These are phyloP conservation scores for Bombyx mandarina DNA, from an alignment of 1,140 invertebrate genomes.

Conservation along the genomic window DNA sequence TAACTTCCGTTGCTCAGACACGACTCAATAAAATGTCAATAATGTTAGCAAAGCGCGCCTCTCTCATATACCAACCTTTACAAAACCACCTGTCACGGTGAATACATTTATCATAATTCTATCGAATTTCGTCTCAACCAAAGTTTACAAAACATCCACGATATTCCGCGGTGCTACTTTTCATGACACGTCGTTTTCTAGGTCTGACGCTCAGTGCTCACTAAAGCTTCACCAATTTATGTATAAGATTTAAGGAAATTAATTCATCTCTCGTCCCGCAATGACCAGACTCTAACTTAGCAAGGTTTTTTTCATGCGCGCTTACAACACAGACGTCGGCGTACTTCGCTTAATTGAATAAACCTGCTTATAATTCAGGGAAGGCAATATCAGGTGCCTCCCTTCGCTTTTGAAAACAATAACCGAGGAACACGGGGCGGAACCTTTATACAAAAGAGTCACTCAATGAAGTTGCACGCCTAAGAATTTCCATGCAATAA, in stretches of 20 bases:
- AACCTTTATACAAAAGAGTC: constrained; percentile 64
- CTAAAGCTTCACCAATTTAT: too few relatives aligned
- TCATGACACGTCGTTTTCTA: too few relatives aligned
- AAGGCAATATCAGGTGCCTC: constrained; percentile 54
- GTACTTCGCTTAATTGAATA: constrained; percentile 44
- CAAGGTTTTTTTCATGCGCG: constrained; percentile 8
- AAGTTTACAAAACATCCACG: neutral
- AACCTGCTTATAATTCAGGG: constrained; percentile 46
- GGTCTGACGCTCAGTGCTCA: too few relatives aligned
- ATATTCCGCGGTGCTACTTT: too few relatives aligned
- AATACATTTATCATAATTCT: constrained; percentile 50
- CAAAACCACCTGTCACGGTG: constrained; percentile 36
- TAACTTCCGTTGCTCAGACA: constrained; percentile 17
- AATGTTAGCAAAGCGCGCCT: constrained; percentile 25
- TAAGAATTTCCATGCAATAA: constrained; percentile 69
- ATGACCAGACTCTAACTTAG: constrained; percentile 8
- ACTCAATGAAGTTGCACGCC: constrained; percentile 66
- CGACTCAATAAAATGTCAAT: constrained; percentile 43
- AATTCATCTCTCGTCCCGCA: neutral
- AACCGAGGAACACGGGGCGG: constrained; percentile 50
- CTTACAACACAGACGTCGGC: constrained; percentile 12
- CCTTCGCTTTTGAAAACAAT: constrained; percentile 63
- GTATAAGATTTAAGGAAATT: neutral
- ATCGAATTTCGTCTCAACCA: constrained; percentile 19
- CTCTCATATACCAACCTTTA: constrained; percentile 19